Conservation (phyloP, 1,140 invertebrate species). For the Bombus sylvicola region DNA sequence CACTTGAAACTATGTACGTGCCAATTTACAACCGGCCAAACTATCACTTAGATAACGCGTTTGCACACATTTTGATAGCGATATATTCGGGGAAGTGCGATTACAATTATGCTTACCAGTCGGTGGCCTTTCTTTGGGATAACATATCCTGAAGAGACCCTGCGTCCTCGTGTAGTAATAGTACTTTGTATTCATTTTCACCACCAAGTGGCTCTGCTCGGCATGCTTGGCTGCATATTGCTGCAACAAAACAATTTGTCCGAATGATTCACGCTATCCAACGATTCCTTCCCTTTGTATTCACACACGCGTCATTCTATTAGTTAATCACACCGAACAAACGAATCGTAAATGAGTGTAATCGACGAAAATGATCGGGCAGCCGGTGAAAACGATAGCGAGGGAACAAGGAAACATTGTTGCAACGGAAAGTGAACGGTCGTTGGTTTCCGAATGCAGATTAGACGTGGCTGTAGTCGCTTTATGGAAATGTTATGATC, state of each 20-base stretch:
- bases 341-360: neutral
- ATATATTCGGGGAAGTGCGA: neutral
- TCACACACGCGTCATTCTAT: neutral
- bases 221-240: conserved; percentile 88
- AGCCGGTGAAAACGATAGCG: neutral
- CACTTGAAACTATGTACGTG: too few relatives aligned
- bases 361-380: neutral
- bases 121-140: conserved; percentile 93
- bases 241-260: conserved; percentile 83
- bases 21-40: neutral
- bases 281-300: conserved; percentile 14
- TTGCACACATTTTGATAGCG: neutral
- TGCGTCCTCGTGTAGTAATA: conserved; percentile 93
- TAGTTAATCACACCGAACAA: neutral
- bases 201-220: conserved; percentile 88
- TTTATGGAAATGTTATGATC: conserved; percentile 52
- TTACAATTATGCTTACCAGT: conserved; percentile 85
- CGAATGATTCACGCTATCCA: conserved; percentile 31
- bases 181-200: conserved; percentile 91
- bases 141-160: conserved; percentile 95
- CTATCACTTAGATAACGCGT: neutral
- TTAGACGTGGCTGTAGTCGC: conserved; percentile 18
- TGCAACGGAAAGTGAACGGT: neutral
- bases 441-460: conserved; percentile 11
- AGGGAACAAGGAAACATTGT: conserved; percentile 15